These are phyloP conservation scores for Rattus rattus DNA, from an alignment of 2,113 vertebrate species.

Conservation along the genomic window DNA sequence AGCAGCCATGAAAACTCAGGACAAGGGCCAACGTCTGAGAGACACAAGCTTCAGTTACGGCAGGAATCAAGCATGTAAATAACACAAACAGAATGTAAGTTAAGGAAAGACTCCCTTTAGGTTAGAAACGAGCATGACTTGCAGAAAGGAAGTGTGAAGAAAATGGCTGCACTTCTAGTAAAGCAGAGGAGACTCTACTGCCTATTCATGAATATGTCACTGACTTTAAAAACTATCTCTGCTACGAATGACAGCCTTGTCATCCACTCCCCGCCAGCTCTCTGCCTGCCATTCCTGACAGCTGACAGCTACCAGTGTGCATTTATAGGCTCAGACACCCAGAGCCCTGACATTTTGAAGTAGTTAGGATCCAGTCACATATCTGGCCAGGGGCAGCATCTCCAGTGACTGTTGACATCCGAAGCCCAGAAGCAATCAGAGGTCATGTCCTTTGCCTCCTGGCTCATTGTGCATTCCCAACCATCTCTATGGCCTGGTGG, in stretches of 20 bases:
- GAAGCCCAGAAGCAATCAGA: not conserved
- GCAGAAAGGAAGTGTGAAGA: not conserved
- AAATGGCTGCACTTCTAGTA: not conserved
- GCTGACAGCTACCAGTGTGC: not conserved
- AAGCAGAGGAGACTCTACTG: not conserved
- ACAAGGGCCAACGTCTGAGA: not conserved
- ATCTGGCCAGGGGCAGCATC: not conserved
- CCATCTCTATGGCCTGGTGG: too few relatives aligned
- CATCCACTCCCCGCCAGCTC: not conserved
- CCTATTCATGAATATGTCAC: not conserved
- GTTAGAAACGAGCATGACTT: not conserved
- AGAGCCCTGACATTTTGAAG: not conserved
- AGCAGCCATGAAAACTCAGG: not conserved
- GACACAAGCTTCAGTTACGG: not conserved
- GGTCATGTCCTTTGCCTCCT: too few relatives aligned
- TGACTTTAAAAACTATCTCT: not conserved
- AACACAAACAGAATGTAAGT: slow-evolving; percentile 2
- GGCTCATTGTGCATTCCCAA: not conserved
- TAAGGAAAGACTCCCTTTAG: not conserved
- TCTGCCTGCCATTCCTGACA: not conserved
- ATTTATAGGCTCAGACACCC: not conserved
- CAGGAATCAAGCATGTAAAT: slow-evolving; percentile 16
- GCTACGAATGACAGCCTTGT: not conserved
- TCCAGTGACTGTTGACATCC: not conserved
- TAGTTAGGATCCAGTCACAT: not conserved